Percentiles rank a stretch among this genome's conserved stretches.
Conservation (phyloP, 2,797 vertebrate species). For the Podarcis lilfordi region DNA sequence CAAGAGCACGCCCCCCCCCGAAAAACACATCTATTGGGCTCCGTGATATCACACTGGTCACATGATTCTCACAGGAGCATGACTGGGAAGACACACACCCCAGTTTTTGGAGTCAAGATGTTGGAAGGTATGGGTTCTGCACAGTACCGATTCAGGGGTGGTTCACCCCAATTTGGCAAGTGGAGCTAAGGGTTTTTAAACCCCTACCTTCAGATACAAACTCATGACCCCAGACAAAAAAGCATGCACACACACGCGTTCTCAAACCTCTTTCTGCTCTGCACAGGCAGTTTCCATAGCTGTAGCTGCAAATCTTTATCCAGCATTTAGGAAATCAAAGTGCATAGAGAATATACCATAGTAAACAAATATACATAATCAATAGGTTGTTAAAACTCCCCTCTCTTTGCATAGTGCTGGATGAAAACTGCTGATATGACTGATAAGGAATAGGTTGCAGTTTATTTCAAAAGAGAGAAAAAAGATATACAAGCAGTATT, state of each 20-base stretch:
- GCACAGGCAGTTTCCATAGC: conserved; percentile 22
- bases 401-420: conserved; percentile 40
- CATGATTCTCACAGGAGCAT: too few species aligned
- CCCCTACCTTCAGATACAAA: too few species aligned
- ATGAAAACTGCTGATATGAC: conserved; percentile 63
- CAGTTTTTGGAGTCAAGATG: too few species aligned
- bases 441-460: neutral
- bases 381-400: conserved; percentile 48
- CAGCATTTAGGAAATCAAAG: conserved; percentile 53
- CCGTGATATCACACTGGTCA: too few species aligned
- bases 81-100: too few species aligned
- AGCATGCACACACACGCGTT: neutral
- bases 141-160: too few species aligned
- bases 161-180: too few species aligned
- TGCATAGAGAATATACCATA: conserved; percentile 46
- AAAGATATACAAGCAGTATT: conserved; percentile 3
- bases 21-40: too few species aligned
- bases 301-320: conserved; percentile 30
- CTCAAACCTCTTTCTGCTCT: conserved; percentile 7
- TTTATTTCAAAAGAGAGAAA: conserved; percentile 41
- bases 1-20: too few species aligned
- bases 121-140: too few species aligned
- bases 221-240: neutral
- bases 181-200: too few species aligned
- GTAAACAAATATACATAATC: conserved; percentile 49